Base-by-base conservation (phyloP, 53 echinoderm and acorn worm genomes). In the Hippasteria phrygiana region DNA sequence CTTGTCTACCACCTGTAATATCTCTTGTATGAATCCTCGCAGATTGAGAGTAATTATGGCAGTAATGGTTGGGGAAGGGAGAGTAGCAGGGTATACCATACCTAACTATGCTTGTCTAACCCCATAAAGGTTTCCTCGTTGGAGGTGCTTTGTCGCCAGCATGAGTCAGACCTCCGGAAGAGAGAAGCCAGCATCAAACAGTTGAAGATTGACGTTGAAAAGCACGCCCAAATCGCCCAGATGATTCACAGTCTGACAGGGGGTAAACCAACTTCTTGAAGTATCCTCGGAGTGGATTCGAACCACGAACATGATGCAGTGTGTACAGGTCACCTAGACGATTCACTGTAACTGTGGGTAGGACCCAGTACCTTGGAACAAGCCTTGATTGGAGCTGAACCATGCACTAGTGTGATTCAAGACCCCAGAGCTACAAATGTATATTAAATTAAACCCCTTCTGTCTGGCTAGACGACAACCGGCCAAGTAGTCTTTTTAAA, bases 231-330 rank as follows among this genome's bases (percentile, higher is more conserved):
- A 43, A 85, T 96, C 63, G 87, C 93, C 2, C 54, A 90, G 41
- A 96, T 96, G 96, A 96, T 96, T 9, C 96, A 96, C 89, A 90
- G 88, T 46, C 88, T 96, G 80, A 96, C 96, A 2, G 80, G 80
- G 45, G 54, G 48, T 14, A 88, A 88, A 22, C 66, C 74, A 1
- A 0, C 59, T 36, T 74, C 62, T 27, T 75, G 62, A 74, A 37
- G 34, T 48, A 31, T 17, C 7, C 22, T 9, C 3, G n/a, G n/a
- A n/a, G n/a, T 20, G 43, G 43, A 5, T 73, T 26, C 0, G 73
- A 73, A 73, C 41, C 18, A 13, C n/a, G 27, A 35, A 66, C 67
- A 64, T 24, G 59, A 20, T 55, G 11, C 55, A 17, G 18, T 2
- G 20, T 59, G n/a, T 6, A 17, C 59, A 59, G 4, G 26, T 59